Conservation (phyloP, 2,113 vertebrate genomes). For the Murina feae region DNA sequence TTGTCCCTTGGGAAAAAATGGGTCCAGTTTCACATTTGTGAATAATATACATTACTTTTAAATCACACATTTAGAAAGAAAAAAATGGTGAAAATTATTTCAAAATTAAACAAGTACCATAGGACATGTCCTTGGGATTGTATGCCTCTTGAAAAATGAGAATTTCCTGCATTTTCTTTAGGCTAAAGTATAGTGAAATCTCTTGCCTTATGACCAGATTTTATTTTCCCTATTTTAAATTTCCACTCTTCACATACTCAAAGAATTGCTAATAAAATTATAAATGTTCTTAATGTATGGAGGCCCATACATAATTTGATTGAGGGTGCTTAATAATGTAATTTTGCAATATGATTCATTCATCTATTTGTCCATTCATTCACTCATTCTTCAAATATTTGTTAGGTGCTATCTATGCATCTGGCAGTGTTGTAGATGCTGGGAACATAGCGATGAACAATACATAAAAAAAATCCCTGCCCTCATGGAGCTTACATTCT, state of each 20-base stretch:
- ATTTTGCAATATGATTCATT: constrained; percentile 14
- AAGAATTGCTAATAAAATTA: neutral
- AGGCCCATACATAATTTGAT: neutral
- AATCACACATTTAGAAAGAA: constrained; percentile 1
- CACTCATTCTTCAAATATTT: constrained; percentile 42
- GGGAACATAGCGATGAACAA: constrained; percentile 33
- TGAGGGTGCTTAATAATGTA: neutral
- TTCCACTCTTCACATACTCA: neutral
- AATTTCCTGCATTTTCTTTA: neutral
- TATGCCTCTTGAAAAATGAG: neutral
- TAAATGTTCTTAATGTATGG: neutral
- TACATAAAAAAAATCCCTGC: constrained; percentile 44
- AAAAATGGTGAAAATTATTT: constrained; percentile 26
- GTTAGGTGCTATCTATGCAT: neutral
- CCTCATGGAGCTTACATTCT: constrained; percentile 63
- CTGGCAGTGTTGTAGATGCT: neutral
- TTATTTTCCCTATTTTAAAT: constrained; percentile 12
- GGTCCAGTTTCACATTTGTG: neutral
- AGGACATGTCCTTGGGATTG: neutral
- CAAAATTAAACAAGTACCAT: constrained; percentile 30
- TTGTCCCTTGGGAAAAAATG: neutral
- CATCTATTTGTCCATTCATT: neutral
- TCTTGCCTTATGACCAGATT: neutral
- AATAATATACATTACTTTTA: neutral
- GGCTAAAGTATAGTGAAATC: neutral